Conservation (phyloP, 2,797 vertebrate species). For the Sandelia bainsii region DNA sequence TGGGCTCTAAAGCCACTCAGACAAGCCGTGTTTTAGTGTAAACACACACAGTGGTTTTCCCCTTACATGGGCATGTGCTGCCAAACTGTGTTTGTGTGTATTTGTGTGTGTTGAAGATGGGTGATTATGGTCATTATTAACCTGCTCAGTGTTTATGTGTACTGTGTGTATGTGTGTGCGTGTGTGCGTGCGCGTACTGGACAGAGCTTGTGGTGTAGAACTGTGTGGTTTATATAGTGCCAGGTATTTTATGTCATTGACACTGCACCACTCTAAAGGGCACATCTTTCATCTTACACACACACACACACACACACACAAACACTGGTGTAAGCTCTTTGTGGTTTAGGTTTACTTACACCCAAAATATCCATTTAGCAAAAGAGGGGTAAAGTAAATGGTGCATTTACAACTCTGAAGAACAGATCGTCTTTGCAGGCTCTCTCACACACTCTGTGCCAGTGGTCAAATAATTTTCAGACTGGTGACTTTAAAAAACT, state of each 20-base stretch:
- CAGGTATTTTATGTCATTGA: slow-evolving; percentile 60
- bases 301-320: slow-evolving; percentile 3
- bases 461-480: slow-evolving; percentile 60
- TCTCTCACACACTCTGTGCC: slow-evolving; percentile 18
- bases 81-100: slow-evolving; percentile 72
- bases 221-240: slow-evolving; percentile 57
- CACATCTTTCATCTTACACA: slow-evolving; percentile 22
- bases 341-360: slow-evolving; percentile 26
- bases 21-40: slow-evolving; percentile 84
- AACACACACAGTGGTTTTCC: slow-evolving; percentile 83
- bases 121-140: slow-evolving; percentile 78
- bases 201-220: slow-evolving; percentile 45
- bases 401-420: slow-evolving; percentile 1
- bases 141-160: slow-evolving; percentile 43
- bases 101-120: slow-evolving; percentile 66
- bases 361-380: slow-evolving; percentile 42
- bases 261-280: slow-evolving; percentile 24
- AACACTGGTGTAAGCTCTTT: slow-evolving; percentile 6
- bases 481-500: slow-evolving; percentile 60
- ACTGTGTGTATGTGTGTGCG: slow-evolving; percentile 20
- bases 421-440: slow-evolving; percentile 19
- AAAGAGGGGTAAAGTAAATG: neutral
- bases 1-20: slow-evolving; percentile 75
- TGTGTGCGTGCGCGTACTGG: slow-evolving; percentile 14
- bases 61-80: slow-evolving; percentile 85